Conservation (phyloP, 2,888 invertebrate genomes). For the Yponomeuta sedellus region DNA sequence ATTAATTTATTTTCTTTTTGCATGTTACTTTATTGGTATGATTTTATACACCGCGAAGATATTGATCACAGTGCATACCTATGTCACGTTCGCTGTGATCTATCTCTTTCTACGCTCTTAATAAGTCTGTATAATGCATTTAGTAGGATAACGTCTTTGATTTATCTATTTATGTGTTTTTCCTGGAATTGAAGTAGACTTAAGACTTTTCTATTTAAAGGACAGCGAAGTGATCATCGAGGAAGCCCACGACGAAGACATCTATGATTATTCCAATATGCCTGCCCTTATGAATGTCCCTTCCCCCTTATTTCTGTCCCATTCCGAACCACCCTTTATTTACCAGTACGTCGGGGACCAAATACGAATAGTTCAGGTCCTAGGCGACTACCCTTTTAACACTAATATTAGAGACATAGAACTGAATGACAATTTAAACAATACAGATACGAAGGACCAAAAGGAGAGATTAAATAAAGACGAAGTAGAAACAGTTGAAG, state of each 20-base stretch:
- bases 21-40: too few relatives aligned
- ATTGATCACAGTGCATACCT: too few relatives aligned
- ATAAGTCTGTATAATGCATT: constrained; percentile 51
- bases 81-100: too few relatives aligned
- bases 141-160: constrained; percentile 24
- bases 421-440: constrained; percentile 23
- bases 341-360: constrained; percentile 65
- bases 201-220: constrained; percentile 73
- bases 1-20: too few relatives aligned
- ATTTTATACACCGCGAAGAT: too few relatives aligned
- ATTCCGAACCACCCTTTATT: constrained; percentile 64
- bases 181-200: constrained; percentile 52
- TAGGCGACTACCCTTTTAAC: constrained; percentile 58
- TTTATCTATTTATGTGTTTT: constrained; percentile 3
- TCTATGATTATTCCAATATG: constrained; percentile 64
- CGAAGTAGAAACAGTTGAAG: background rate
- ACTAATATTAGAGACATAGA: constrained; percentile 41
- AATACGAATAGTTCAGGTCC: constrained; percentile 61
- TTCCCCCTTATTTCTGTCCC: constrained; percentile 55
- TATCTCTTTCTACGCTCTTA: background rate
- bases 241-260: constrained; percentile 68
- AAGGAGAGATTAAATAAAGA: background rate
- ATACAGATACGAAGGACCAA: background rate
- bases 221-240: constrained; percentile 71
- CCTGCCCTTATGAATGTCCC: constrained; percentile 59